phyloP scores from a whole-genome alignment of 2,888 invertebrate genomes.

The Crepidodera aurea region DNA sequence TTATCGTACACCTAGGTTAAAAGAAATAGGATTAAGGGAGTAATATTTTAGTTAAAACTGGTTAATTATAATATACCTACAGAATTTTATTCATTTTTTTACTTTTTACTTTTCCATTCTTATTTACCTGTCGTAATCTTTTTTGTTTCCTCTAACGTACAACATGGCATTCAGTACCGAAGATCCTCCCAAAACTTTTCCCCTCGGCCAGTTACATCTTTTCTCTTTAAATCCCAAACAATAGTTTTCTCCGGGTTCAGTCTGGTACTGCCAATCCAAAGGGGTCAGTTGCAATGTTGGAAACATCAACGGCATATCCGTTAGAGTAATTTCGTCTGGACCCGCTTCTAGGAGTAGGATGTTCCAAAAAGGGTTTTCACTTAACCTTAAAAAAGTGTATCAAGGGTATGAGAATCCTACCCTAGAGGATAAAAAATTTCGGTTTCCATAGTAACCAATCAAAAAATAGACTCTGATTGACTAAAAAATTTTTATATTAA shows the following conservation, averaged over 20 bases:
- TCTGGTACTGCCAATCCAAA: constrained; percentile 82
- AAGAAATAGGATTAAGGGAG: too few species aligned
- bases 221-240: constrained; percentile 74
- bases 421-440: too few species aligned
- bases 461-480: too few species aligned
- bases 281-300: constrained; percentile 75
- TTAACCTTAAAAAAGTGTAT: constrained; percentile 64
- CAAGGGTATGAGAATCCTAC: too few species aligned
- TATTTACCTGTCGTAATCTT: constrained; percentile 80
- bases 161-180: constrained; percentile 91
- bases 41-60: too few species aligned
- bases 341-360: constrained; percentile 82
- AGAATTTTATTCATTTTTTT: too few species aligned
- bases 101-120: too few species aligned
- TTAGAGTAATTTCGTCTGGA: constrained; percentile 65
- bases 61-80: too few species aligned
- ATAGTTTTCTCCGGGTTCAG: constrained; percentile 74
- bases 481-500: too few species aligned
- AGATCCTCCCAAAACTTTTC: constrained; percentile 81
- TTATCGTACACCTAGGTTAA: too few species aligned
- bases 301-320: constrained; percentile 77
- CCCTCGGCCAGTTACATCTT: constrained; percentile 79
- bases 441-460: too few species aligned
- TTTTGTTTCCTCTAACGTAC: constrained; percentile 83
- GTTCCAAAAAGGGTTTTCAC: constrained; percentile 75